Evolutionary conservation across 2,797 vertebrate species (phyloP).

Genomic region (Thalassophryne amazonica): DNA sequence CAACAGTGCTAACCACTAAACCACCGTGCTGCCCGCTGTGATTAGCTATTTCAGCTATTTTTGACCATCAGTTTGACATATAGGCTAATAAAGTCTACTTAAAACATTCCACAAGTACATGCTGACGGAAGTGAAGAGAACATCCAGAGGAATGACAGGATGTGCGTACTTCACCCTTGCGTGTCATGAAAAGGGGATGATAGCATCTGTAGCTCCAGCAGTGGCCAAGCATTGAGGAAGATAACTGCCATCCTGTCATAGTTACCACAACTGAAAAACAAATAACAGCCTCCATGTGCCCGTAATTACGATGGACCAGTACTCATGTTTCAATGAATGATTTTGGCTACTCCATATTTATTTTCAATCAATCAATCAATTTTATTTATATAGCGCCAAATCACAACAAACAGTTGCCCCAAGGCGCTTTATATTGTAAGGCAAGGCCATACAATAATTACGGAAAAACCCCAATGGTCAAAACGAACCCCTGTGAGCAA

Average conservation of each 20-base stretch:
- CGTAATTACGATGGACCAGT: constrained; percentile 2
- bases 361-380: too few species aligned
- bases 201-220: constrained; percentile 35
- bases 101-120: background rate
- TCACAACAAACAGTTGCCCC: too few species aligned
- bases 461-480: too few species aligned
- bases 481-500: too few species aligned
- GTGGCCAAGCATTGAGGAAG: constrained; percentile 27
- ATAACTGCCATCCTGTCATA: constrained; percentile 32
- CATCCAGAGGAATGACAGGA: constrained; percentile 36
- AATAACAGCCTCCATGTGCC: constrained; percentile 14
- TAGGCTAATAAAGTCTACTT: background rate
- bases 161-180: constrained; percentile 23
- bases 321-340: background rate
- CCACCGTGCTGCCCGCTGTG: too few species aligned
- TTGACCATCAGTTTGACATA: too few species aligned
- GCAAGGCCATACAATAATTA: too few species aligned
- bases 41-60: too few species aligned
- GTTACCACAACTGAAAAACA: constrained; percentile 32
- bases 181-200: constrained; percentile 32
- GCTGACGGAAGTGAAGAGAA: background rate
- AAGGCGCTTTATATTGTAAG: too few species aligned
- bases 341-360: too few species aligned
- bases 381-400: too few species aligned
- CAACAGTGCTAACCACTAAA: too few species aligned